Percentiles rank a stretch among this genome's conserved stretches.
Conservation (phyloP, 64 coral and sea anemone genomes). For the Astreopora myriophthalma region DNA sequence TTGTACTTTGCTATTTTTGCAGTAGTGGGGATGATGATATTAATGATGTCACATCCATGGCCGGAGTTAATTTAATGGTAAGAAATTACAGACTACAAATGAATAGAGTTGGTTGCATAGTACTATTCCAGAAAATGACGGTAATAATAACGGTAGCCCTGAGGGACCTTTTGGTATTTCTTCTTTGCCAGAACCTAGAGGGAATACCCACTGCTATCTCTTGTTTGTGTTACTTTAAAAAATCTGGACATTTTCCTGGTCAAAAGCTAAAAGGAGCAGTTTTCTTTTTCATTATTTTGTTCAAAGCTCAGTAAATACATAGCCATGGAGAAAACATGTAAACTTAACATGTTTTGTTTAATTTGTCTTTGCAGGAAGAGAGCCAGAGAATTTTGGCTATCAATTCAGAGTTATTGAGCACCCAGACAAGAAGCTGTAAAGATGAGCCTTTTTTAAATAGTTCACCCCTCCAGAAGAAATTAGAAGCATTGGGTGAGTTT, state of each 20-base stretch:
- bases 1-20: conserved; percentile 8
- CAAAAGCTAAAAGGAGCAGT: too few species aligned
- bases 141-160: background rate
- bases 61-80: conserved; percentile 99
- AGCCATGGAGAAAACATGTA: too few species aligned
- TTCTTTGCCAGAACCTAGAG: too few species aligned
- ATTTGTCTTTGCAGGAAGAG: conserved; percentile 76
- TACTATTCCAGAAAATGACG: too few species aligned
- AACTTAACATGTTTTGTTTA: background rate
- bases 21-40: conserved; percentile 99
- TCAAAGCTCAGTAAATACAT: too few species aligned
- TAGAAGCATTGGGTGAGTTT: conserved; percentile 83
- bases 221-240: too few species aligned
- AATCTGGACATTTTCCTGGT: too few species aligned
- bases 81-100: background rate
- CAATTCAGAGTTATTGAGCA: conserved; percentile 92
- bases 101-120: background rate
- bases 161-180: too few species aligned
- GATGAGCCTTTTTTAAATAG: conserved; percentile 87
- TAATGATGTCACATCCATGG: conserved; percentile 99
- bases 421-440: conserved; percentile 90
- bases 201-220: too few species aligned
- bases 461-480: conserved; percentile 84
- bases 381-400: conserved; percentile 96
- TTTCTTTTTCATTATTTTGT: too few species aligned